phyloP scores from a whole-genome alignment of 2,113 vertebrate species.

The Holacanthus passer region DNA sequence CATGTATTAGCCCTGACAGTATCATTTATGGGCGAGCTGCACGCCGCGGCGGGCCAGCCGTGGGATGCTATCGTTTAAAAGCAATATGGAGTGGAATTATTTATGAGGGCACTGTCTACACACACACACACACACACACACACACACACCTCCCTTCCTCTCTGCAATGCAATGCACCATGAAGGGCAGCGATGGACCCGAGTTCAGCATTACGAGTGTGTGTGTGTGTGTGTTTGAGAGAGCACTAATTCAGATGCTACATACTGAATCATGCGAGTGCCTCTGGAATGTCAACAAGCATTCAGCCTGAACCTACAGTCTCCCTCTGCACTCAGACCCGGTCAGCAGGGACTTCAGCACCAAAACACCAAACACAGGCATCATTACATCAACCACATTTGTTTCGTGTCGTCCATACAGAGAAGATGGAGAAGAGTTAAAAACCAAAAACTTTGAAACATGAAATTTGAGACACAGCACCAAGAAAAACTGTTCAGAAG shows the following conservation, averaged over 20 bases:
- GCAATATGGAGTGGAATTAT: conserved; percentile 80
- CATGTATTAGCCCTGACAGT: conserved; percentile 73
- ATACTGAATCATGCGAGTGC: conserved; percentile 23
- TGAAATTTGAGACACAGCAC: too few relatives aligned
- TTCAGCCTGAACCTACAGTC: neutral
- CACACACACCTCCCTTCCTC: conserved; percentile 24
- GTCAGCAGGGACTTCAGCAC: conserved; percentile 15
- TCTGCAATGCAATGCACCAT: conserved; percentile 60
- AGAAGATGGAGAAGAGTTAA: too few relatives aligned
- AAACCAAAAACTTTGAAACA: too few relatives aligned
- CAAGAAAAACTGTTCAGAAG: too few relatives aligned
- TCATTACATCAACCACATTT: neutral
- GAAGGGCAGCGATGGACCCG: conserved; percentile 64
- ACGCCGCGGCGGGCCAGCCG: conserved; percentile 54
- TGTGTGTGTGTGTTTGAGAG: conserved; percentile 19
- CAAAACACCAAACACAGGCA: neutral
- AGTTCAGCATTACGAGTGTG: conserved; percentile 34
- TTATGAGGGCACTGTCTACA: conserved; percentile 66
- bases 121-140: conserved; percentile 29
- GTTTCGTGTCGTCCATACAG: too few relatives aligned
- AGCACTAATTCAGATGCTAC: conserved; percentile 35
- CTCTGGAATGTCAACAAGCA: conserved; percentile 45
- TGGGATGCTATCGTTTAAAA: conserved; percentile 81
- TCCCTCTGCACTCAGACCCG: conserved; percentile 18
- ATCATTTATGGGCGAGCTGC: conserved; percentile 78